phyloP scores from a whole-genome alignment of 2,888 invertebrate species.

The Orgyia antiqua region DNA sequence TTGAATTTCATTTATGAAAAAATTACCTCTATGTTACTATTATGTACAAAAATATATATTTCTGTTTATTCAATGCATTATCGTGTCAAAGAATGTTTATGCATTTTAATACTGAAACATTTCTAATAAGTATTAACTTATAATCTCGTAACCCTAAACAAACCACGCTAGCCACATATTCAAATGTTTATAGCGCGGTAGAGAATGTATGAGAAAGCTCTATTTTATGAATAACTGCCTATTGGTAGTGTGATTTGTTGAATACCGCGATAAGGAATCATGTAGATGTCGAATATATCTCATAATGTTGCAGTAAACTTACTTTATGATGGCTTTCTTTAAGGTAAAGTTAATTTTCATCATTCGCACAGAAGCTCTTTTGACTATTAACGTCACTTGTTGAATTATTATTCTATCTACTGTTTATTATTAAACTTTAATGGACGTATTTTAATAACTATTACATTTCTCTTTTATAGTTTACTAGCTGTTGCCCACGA shows the following conservation, averaged over 20 bases:
- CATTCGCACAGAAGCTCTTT: too few relatives aligned
- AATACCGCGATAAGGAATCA: conserved; percentile 15
- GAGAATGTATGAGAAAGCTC: conserved; percentile 30
- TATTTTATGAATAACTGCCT: conserved; percentile 24
- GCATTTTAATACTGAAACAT: conserved; percentile 17
- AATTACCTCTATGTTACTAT: too few relatives aligned
- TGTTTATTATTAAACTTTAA: too few relatives aligned
- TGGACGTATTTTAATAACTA: too few relatives aligned
- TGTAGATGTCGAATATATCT: conserved; percentile 13
- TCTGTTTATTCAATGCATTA: conserved; percentile 5
- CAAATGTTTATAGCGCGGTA: conserved; percentile 29
- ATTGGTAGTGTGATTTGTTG: conserved; percentile 21
- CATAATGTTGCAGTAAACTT: conserved; percentile 9
- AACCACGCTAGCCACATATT: conserved; percentile 29
- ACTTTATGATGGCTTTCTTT: too few relatives aligned
- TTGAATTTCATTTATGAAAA: too few relatives aligned
- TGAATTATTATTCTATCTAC: too few relatives aligned
- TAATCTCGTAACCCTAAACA: conserved; percentile 24
- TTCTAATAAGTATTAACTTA: conserved; percentile 23
- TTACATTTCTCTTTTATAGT: too few relatives aligned
- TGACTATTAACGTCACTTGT: too few relatives aligned
- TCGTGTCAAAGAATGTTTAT: conserved; percentile 15
- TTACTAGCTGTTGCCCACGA: too few relatives aligned
- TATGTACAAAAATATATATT: too few relatives aligned
- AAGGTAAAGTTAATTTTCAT: too few relatives aligned